Conservation (phyloP, 2,113 vertebrate genomes). For the Lycocorax pyrrhopterus region DNA sequence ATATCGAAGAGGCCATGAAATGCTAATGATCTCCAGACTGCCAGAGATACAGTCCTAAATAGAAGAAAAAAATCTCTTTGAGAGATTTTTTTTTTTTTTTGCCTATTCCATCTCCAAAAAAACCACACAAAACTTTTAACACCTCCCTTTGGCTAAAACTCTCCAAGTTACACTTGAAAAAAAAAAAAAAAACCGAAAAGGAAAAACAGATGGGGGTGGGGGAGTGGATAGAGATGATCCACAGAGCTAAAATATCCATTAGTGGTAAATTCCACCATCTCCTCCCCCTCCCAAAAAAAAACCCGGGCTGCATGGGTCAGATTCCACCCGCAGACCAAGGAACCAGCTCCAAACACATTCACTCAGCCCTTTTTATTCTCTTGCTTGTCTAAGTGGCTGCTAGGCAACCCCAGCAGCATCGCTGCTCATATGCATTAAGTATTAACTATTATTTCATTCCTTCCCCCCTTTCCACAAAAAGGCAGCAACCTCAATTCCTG, state of each 20-base stretch:
- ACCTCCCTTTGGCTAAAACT: constrained; percentile 30
- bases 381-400: constrained; percentile 53
- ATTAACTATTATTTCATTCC: constrained; percentile 26
- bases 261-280: constrained; percentile 21
- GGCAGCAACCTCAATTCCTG: neutral
- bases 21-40: constrained; percentile 32
- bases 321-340: constrained; percentile 3
- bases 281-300: neutral
- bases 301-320: neutral
- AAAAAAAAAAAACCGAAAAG: neutral
- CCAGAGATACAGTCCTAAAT: neutral
- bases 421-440: constrained; percentile 35
- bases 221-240: neutral
- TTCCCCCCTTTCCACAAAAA: neutral
- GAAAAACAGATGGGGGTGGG: constrained; percentile 39
- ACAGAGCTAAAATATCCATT: neutral
- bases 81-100: neutral
- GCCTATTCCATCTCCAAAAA: constrained; percentile 24
- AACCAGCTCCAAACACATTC: constrained; percentile 40
- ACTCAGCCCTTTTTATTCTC: constrained; percentile 27
- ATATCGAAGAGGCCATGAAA: neutral
- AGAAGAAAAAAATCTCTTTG: constrained; percentile 10
- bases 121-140: constrained; percentile 46
- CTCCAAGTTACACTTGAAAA: constrained; percentile 12
- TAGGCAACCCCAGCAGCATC: constrained; percentile 53